Evolutionary conservation across 2,797 vertebrate genomes (phyloP).

Genomic region (Selene dorsalis): DNA sequence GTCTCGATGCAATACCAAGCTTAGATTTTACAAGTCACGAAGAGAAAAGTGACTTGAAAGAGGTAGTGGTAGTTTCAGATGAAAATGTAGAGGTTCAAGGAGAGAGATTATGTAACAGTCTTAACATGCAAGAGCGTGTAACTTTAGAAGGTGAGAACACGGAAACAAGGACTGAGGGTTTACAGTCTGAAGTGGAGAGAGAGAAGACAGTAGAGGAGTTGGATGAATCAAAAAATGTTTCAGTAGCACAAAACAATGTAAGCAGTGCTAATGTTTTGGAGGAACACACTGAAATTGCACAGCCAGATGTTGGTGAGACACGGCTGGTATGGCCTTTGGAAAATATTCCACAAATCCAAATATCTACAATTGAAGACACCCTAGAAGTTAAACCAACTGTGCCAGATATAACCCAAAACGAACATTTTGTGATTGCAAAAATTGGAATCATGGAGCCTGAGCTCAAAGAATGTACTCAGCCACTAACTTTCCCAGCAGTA

Average conservation of each 20-base stretch:
- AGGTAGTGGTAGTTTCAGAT: conserved; percentile 11
- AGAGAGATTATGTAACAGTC: conserved; percentile 1
- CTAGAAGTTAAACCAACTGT: conserved; percentile 52
- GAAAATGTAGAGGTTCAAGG: conserved; percentile 27
- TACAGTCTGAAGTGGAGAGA: conserved; percentile 37
- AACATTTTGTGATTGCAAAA: conserved; percentile 67
- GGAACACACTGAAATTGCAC: conserved; percentile 34
- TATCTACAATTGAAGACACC: conserved; percentile 62
- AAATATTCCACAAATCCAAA: conserved; percentile 74
- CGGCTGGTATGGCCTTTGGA: conserved; percentile 44
- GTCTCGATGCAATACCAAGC: conserved; percentile 21
- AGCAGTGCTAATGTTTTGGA: conserved; percentile 34
- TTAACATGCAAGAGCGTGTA: conserved; percentile 42
- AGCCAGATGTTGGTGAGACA: conserved; percentile 50
- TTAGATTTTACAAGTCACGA: conserved; percentile 18
- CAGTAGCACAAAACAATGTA: conserved; percentile 43
- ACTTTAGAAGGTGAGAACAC: conserved; percentile 19
- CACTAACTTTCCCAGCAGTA: conserved; percentile 57
- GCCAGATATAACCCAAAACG: conserved; percentile 52
- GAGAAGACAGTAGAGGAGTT: conserved; percentile 36
- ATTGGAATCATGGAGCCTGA: conserved; percentile 76
- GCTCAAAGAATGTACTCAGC: conserved; percentile 65
- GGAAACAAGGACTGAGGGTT: conserved; percentile 42
- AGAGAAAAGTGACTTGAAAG: conserved; percentile 40
- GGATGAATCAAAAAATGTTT: conserved; percentile 44